A percentile compares a stretch with the other conserved stretches of the same genome.
These are phyloP conservation scores for Euthynnus affinis DNA, from an alignment of 2,797 vertebrate genomes.

Conservation along the genomic window DNA sequence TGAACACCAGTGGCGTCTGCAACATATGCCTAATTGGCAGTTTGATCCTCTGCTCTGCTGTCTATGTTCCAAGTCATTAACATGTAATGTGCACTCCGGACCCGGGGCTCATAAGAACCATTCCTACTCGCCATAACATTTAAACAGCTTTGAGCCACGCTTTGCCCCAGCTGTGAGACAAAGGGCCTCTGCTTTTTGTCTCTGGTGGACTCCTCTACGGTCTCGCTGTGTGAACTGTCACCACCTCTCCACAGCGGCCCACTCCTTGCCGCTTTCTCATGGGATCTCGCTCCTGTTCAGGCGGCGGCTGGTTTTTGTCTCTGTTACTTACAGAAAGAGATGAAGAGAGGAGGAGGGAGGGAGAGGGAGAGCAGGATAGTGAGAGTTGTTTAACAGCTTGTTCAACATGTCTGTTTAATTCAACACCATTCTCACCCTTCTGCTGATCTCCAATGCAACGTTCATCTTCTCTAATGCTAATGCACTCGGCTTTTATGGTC, in stretches of 20 bases:
- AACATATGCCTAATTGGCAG: conserved; percentile 85
- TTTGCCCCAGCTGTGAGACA: conserved; percentile 70
- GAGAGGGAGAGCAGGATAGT: conserved; percentile 18
- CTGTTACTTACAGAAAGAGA: conserved; percentile 6
- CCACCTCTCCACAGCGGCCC: conserved; percentile 49
- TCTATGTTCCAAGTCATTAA: conserved; percentile 85
- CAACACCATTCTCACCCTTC: conserved; percentile 49
- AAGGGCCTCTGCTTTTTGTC: conserved; percentile 70
- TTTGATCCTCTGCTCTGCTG: conserved; percentile 80
- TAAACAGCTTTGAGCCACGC: conserved; percentile 67
- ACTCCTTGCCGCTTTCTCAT: conserved; percentile 35
- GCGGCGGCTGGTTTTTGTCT: conserved; percentile 53
- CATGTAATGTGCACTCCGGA: conserved; percentile 80
- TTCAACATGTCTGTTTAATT: conserved; percentile 77
- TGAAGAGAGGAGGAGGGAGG: too few species aligned
- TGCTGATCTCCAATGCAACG: conserved; percentile 52
- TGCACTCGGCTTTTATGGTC: conserved; percentile 58
- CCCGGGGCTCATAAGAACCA: conserved; percentile 69
- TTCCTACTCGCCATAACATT: conserved; percentile 66
- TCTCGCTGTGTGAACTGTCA: conserved; percentile 63
- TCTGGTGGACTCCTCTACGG: conserved; percentile 27
- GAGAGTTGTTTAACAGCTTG: conserved; percentile 78
- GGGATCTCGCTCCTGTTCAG: conserved; percentile 47
- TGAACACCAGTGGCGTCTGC: conserved; percentile 76
- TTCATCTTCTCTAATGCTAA: conserved; percentile 69